phyloP scores from a whole-genome alignment of 1,140 invertebrate species.

The Coenobita brevimanus region DNA sequence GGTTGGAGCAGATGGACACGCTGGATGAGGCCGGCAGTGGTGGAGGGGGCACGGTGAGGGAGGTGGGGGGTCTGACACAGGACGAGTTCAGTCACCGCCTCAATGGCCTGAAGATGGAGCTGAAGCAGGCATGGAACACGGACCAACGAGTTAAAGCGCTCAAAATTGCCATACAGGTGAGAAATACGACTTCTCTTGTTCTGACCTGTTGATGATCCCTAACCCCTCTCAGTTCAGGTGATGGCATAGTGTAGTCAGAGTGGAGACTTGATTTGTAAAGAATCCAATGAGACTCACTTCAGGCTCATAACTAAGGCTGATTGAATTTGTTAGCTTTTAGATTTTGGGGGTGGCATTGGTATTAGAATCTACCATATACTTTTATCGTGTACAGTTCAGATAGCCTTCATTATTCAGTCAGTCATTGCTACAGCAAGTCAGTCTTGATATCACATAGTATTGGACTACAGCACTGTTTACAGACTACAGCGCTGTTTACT shows the following conservation, averaged over 20 bases:
- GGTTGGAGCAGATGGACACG: conserved; percentile 94
- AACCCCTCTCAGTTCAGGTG: no score
- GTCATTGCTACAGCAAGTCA: no score
- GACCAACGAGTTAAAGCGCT: conserved; percentile 96
- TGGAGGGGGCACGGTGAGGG: conserved; percentile 78
- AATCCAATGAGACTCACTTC: no score
- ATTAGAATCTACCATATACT: no score
- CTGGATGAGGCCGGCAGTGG: conserved; percentile 92
- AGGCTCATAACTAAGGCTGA: no score
- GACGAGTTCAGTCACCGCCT: conserved; percentile 92
- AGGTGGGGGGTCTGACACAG: conserved; percentile 86
- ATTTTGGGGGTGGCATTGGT: no score
- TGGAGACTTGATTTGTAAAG: neutral
- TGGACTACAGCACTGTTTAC: no score
- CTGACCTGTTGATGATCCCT: neutral
- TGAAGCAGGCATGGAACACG: conserved; percentile 91
- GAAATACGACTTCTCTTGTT: conserved; percentile 2
- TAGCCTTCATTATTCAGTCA: no score
- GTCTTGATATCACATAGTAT: no score
- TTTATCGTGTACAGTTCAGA: no score
- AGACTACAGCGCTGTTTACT: no score
- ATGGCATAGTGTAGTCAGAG: neutral
- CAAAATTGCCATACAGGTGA: conserved; percentile 93
- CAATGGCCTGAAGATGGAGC: conserved; percentile 90
- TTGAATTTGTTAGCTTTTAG: no score